Conservation (phyloP, 2,113 vertebrate species). For the Planiliza haematocheilus region DNA sequence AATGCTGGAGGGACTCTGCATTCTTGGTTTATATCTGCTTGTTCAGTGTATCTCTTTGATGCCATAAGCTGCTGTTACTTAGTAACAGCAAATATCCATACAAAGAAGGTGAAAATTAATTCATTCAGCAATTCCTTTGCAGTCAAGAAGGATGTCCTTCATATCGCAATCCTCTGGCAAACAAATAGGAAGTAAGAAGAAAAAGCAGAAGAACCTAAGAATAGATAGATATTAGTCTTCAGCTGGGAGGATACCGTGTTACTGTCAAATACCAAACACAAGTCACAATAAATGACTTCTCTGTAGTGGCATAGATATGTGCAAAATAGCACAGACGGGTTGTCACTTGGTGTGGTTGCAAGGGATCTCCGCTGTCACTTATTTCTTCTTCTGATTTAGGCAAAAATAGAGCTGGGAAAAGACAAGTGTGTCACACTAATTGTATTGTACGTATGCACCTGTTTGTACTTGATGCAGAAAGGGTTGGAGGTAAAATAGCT, state of each 20-base stretch:
- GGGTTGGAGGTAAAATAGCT: conserved; percentile 3
- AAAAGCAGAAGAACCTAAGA: not conserved
- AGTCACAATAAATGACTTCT: conserved; percentile 18
- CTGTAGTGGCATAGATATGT: conserved; percentile 10
- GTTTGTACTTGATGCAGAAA: conserved; percentile 17
- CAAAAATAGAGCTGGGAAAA: conserved; percentile 21
- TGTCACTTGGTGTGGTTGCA: conserved; percentile 20
- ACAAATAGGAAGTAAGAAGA: not conserved
- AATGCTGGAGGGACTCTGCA: not conserved
- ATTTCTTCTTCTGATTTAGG: conserved; percentile 9
- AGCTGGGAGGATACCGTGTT: not conserved
- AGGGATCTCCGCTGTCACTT: conserved; percentile 33
- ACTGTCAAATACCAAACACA: conserved; percentile 9
- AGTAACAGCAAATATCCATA: not conserved
- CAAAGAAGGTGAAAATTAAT: not conserved
- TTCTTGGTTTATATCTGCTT: conserved; percentile 6
- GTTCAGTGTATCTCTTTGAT: conserved; percentile 3
- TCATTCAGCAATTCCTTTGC: not conserved
- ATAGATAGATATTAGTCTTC: not conserved
- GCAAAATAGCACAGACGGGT: conserved; percentile 25
- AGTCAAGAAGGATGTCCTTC: conserved; percentile 31
- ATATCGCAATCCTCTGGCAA: not conserved
- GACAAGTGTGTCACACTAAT: conserved; percentile 2
- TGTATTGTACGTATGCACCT: not conserved
- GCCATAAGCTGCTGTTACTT: not conserved